phyloP scores from a whole-genome alignment of 2,797 vertebrate species.

The Phyllotis vaccarum region DNA sequence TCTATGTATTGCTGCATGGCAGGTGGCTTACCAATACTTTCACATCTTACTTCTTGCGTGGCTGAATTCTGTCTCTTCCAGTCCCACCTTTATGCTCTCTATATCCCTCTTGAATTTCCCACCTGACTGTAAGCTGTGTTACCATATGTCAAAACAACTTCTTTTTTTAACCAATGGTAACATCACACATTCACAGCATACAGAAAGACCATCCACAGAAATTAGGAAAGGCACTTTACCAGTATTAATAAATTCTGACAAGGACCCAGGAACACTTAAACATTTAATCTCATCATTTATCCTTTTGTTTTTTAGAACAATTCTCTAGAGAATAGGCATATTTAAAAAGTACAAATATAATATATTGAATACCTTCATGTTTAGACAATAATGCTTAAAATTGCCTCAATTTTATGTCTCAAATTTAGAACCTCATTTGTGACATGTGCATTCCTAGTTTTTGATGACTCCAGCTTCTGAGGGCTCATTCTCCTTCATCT shows the following conservation, averaged over 20 bases:
- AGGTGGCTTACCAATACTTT: too few species aligned
- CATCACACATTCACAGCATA: too few species aligned
- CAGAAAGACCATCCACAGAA: too few species aligned
- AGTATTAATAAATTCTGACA: background rate
- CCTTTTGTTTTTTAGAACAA: slow-evolving; percentile 28
- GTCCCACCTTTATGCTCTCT: too few species aligned
- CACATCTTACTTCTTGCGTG: too few species aligned
- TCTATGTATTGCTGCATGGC: too few species aligned
- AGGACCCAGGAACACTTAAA: background rate
- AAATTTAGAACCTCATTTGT: background rate
- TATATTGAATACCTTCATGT: background rate
- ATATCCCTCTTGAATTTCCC: too few species aligned
- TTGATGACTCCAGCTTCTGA: background rate
- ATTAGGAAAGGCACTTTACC: background rate
- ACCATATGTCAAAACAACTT: too few species aligned
- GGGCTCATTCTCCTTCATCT: background rate
- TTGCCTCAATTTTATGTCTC: background rate
- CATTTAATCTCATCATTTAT: background rate
- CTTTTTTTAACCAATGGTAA: too few species aligned
- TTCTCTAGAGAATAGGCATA: background rate
- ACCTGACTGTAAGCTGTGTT: too few species aligned
- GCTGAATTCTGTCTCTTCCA: too few species aligned
- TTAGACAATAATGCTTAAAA: background rate
- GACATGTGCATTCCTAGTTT: background rate
- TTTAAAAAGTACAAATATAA: background rate